phyloP scores from a whole-genome alignment of 2,888 invertebrate species.

The Laothoe populi region DNA sequence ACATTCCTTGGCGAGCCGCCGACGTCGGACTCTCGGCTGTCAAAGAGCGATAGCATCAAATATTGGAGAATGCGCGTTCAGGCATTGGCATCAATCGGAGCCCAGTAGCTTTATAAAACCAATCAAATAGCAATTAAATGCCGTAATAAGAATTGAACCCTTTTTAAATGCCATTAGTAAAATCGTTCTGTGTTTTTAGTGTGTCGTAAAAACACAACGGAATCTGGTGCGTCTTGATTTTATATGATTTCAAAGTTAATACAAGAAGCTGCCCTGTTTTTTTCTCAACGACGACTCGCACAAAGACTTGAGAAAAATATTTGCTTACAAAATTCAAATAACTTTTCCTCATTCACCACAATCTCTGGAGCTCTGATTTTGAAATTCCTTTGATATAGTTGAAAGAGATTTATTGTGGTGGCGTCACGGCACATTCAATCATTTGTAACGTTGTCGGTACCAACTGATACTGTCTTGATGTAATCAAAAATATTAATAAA shows the following conservation, averaged over 20 bases:
- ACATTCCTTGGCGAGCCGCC: conserved; percentile 54
- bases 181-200: conserved; percentile 27
- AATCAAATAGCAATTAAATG: conserved; percentile 36
- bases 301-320: not conserved
- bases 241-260: conserved; percentile 8
- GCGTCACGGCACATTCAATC: conserved; percentile 33
- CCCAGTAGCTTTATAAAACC: conserved; percentile 41
- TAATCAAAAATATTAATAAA: conserved; percentile 54
- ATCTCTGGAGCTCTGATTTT: not conserved
- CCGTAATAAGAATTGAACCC: conserved; percentile 32
- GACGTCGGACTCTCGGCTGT: conserved; percentile 47
- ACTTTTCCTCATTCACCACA: conserved; percentile 6
- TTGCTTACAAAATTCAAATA: not conserved
- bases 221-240: conserved; percentile 12
- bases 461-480: conserved; percentile 26
- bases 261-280: conserved; percentile 3
- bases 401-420: conserved; percentile 26
- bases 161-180: conserved; percentile 31
- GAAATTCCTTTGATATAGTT: conserved; percentile 25
- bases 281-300: not conserved
- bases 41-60: conserved; percentile 62
- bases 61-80: conserved; percentile 38
- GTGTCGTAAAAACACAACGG: conserved; percentile 26
- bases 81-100: conserved; percentile 33
- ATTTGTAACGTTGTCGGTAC: conserved; percentile 28